Conservation (phyloP, 2,888 invertebrate species). For the Trissoscelio sp. region DNA sequence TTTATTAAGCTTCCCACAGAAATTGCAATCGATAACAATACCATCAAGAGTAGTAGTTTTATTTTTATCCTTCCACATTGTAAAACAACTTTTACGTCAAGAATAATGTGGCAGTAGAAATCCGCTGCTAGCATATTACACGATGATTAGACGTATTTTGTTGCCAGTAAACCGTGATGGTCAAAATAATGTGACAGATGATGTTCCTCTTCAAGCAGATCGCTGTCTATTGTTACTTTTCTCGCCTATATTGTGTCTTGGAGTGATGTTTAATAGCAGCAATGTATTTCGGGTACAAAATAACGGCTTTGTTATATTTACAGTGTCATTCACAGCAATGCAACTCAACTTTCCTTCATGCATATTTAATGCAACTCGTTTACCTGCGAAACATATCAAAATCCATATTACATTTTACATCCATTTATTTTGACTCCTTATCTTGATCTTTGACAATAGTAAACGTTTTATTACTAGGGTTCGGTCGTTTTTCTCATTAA, state of each 20-base stretch:
- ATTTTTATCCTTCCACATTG: not conserved
- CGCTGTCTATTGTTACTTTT: constrained; percentile 18
- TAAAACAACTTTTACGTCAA: not conserved
- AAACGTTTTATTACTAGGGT: not conserved
- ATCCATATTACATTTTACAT: not conserved
- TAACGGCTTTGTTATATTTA: not conserved
- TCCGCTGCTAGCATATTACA: constrained; percentile 11
- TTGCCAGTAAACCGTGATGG: constrained; percentile 17
- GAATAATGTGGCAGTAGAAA: constrained; percentile 12
- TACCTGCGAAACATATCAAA: not conserved
- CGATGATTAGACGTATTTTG: constrained; percentile 33
- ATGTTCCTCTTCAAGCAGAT: constrained; percentile 17
- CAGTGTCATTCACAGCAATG: not conserved
- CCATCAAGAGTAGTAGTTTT: not conserved
- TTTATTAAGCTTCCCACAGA: too few species aligned
- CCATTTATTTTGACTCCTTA: not conserved
- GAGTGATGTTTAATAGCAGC: constrained; percentile 8
- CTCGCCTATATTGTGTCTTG: not conserved
- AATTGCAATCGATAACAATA: not conserved
- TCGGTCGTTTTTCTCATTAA: not conserved
- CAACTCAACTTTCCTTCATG: not conserved
- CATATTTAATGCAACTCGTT: not conserved
- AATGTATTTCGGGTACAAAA: constrained; percentile 8
- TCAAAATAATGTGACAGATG: constrained; percentile 43
- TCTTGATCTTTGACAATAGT: not conserved